These are phyloP conservation scores for Galagoides demidoff DNA, from an alignment of 2,797 vertebrate species.

Conservation along the genomic window DNA sequence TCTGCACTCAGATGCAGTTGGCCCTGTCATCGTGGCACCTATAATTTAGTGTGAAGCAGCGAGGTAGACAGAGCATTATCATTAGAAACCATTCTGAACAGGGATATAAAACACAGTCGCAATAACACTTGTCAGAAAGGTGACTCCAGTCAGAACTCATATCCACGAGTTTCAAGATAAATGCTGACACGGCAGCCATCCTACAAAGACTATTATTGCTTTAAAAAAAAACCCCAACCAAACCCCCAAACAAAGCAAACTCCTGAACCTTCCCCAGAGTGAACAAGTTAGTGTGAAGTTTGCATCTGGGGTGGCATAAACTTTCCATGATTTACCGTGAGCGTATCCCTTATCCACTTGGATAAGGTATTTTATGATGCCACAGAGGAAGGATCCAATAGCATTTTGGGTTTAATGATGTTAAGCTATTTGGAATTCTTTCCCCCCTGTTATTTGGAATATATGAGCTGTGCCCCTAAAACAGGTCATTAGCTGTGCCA, in stretches of 20 bases:
- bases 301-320: slow-evolving; percentile 82
- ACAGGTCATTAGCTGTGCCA: slow-evolving; percentile 79
- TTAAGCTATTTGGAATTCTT: slow-evolving; percentile 85
- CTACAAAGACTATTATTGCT: slow-evolving; percentile 88
- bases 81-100: slow-evolving; percentile 91
- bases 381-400: slow-evolving; percentile 76
- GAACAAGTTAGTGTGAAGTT: slow-evolving; percentile 84
- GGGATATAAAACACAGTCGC: slow-evolving; percentile 91
- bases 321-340: slow-evolving; percentile 83
- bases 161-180: slow-evolving; percentile 90
- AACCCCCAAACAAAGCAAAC: slow-evolving; percentile 82
- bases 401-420: slow-evolving; percentile 83
- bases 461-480: slow-evolving; percentile 77
- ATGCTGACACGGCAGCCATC: slow-evolving; percentile 90
- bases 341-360: slow-evolving; percentile 74
- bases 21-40: slow-evolving; percentile 88
- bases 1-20: slow-evolving; percentile 85
- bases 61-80: slow-evolving; percentile 90
- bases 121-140: slow-evolving; percentile 92
- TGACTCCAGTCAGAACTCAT: slow-evolving; percentile 92
- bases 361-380: slow-evolving; percentile 82
- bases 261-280: slow-evolving; percentile 82
- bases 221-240: slow-evolving; percentile 52
- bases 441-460: slow-evolving; percentile 75
- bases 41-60: slow-evolving; percentile 90